These are phyloP conservation scores for Tetheella fluctuosa DNA, from an alignment of 2,888 invertebrate species.

Conservation along the genomic window DNA sequence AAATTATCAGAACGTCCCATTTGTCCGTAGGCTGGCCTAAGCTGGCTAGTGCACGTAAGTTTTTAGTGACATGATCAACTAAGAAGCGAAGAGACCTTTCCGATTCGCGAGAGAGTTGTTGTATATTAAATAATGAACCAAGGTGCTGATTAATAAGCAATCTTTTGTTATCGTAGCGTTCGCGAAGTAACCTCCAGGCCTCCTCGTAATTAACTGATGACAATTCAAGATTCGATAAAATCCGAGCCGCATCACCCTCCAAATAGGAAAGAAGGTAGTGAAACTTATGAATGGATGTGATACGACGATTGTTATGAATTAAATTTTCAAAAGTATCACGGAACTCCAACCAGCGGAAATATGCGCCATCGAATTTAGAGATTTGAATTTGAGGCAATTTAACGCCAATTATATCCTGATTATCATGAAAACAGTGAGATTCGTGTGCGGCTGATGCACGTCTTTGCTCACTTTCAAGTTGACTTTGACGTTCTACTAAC, in stretches of 20 bases:
- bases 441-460: neutral
- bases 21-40: constrained; percentile 32
- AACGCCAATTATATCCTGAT: constrained; percentile 10
- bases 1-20: constrained; percentile 32
- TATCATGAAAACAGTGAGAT: neutral
- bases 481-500: constrained; percentile 15
- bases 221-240: constrained; percentile 29
- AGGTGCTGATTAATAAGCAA: constrained; percentile 26
- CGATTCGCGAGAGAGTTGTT: constrained; percentile 23
- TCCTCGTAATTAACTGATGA: constrained; percentile 27
- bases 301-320: constrained; percentile 24
- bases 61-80: constrained; percentile 33
- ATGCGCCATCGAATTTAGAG: constrained; percentile 23
- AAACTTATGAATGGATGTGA: constrained; percentile 25
- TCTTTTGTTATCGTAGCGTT: constrained; percentile 30
- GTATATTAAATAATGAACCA: constrained; percentile 26
- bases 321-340: constrained; percentile 27
- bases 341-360: constrained; percentile 25
- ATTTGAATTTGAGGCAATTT: constrained; percentile 28
- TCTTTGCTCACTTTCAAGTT: neutral
- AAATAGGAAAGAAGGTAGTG: constrained; percentile 28
- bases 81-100: constrained; percentile 28
- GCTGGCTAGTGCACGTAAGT: constrained; percentile 31
- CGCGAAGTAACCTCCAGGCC: constrained; percentile 33
- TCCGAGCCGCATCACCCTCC: constrained; percentile 30